Evolutionary conservation across 2,113 vertebrate species (phyloP), one percentile per base, ranked within the genome.

Genomic region (Nannobrachium achirus): DNA sequence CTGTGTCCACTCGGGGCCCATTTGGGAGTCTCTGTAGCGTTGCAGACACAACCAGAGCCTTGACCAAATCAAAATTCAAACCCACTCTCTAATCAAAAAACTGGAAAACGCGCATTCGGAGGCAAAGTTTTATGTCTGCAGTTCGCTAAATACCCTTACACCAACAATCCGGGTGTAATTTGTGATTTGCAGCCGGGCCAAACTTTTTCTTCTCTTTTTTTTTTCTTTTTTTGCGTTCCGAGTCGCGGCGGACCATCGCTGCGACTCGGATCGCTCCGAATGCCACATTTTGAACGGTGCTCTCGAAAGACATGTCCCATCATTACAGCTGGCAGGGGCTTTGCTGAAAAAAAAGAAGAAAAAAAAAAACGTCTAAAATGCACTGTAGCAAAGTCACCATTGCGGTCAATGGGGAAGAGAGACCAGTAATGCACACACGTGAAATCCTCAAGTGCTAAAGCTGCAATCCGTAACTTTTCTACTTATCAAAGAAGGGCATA

Each of bases 41-140:
- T 62, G 66, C 86, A 86, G 74, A 88, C 82, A 79, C 78, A 81
- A 81, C 81, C 78, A 79, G 84, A 84, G 85, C 80, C 75, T 86
- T 83, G 88, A 89, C 81, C 89, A 86, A 89, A 89, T 90, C 80
- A 77, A 85, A 89, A 86, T 84, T 88, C 78, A 78, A 90, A 89
- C 73, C 89, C 87, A 90, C 83, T 86, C 83, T 90, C 79, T 89
- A 86, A 91, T 91, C 85, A 86, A 75, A 76, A 89, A 86, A 79
- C 75, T 76, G 76, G 61, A 83, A 73, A 81, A 69, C 80, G 65
- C 87, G 67, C 79, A 83, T 82, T 70, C 85, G 80, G 67, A 78
- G 73, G 66, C 78, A 67, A 71, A 71, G 70, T 81, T 84, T 76
- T 76, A 78, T 84, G 83, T 76, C 84, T 84, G 85, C 73, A 78